A percentile compares a stretch with the other conserved stretches of the same genome.
phyloP scores from a whole-genome alignment of 2,113 vertebrate species.

The Rhagologus leucostigma region DNA sequence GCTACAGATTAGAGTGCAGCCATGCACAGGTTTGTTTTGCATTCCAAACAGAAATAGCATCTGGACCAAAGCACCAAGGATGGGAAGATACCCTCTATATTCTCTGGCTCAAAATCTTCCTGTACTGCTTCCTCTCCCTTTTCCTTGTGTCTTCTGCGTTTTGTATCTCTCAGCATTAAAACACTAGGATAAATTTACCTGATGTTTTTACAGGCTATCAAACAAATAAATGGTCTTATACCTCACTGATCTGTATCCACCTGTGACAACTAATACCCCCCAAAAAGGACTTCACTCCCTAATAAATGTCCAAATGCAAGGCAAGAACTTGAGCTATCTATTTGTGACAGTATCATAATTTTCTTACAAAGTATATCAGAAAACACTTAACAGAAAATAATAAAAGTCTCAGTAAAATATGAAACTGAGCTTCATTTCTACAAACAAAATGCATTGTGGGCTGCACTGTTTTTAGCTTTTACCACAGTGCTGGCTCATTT shows the following conservation, averaged over 20 bases:
- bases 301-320: background rate
- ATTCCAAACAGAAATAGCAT: background rate
- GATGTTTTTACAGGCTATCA: background rate
- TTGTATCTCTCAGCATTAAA: background rate
- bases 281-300: background rate
- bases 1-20: background rate
- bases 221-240: constrained; percentile 15
- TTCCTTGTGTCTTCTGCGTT: background rate
- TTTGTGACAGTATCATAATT: background rate
- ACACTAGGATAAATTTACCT: background rate
- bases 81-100: background rate
- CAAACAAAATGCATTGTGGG: background rate
- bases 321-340: background rate
- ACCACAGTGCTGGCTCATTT: background rate
- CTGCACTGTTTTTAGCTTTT: background rate
- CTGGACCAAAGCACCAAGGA: background rate
- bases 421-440: background rate
- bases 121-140: background rate
- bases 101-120: background rate
- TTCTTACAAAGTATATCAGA: background rate
- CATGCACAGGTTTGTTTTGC: background rate
- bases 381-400: background rate
- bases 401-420: background rate
- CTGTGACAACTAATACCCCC: background rate
- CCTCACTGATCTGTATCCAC: constrained; percentile 8